These are phyloP conservation scores for Abramis brama DNA, from an alignment of 2,113 vertebrate species.

Conservation along the genomic window DNA sequence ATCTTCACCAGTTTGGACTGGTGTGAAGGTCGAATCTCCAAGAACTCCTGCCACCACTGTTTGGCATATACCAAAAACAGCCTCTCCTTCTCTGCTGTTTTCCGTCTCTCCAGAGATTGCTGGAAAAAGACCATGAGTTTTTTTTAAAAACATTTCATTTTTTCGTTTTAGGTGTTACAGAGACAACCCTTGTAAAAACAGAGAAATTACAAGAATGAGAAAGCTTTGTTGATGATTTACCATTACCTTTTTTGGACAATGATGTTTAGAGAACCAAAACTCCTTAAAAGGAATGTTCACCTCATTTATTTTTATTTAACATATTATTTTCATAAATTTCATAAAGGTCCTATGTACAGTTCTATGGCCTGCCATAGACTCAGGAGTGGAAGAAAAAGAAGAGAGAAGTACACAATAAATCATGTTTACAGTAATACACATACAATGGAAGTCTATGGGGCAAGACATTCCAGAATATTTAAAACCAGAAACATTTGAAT, in stretches of 20 bases:
- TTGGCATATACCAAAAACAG: slow-evolving; percentile 96
- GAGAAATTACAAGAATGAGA: not conserved
- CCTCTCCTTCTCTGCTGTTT: slow-evolving; percentile 91
- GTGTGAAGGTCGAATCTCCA: slow-evolving; percentile 91
- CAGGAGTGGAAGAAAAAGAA: too few species aligned
- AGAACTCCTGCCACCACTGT: slow-evolving; percentile 98
- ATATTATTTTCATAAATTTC: too few species aligned
- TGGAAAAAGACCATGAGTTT: slow-evolving; percentile 70
- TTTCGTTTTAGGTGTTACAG: not conserved
- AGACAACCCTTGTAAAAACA: not conserved
- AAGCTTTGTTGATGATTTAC: not conserved
- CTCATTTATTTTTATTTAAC: too few species aligned
- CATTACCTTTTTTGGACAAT: not conserved
- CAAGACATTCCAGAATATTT: too few species aligned
- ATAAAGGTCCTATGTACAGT: too few species aligned
- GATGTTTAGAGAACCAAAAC: not conserved
- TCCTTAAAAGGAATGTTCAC: not conserved
- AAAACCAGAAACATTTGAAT: too few species aligned
- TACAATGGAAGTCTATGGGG: too few species aligned
- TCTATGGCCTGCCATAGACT: too few species aligned
- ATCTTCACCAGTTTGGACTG: slow-evolving; percentile 93
- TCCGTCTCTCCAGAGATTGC: slow-evolving; percentile 91
- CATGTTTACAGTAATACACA: too few species aligned
- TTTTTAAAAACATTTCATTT: too few species aligned
- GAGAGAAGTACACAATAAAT: too few species aligned